Percentiles rank a stretch among this genome's conserved stretches.
Evolutionary conservation across 2,888 invertebrate genomes (phyloP).

Genomic region (Poecilobothrus nobilitatus): DNA sequence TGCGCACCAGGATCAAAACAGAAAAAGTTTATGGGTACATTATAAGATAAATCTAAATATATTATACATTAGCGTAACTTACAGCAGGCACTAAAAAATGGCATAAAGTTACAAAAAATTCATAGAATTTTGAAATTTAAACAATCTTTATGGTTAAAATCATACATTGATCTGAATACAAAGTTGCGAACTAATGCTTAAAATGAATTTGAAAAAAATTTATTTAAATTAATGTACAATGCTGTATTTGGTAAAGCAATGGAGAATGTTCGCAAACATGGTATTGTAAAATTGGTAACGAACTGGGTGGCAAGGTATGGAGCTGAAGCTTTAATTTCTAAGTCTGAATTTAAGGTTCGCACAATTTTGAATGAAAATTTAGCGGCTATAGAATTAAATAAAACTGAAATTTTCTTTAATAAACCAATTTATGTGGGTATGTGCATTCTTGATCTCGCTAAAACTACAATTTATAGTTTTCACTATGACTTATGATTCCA

Average conservation of each 20-base stretch:
- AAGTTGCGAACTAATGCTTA: constrained; percentile 8
- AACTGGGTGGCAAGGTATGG: constrained; percentile 31
- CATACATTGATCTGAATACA: constrained; percentile 19
- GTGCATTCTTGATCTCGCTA: constrained; percentile 37
- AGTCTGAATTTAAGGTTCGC: constrained; percentile 30
- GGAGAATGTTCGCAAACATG: constrained; percentile 18
- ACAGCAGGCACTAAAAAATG: constrained; percentile 18
- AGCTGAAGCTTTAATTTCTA: constrained; percentile 29
- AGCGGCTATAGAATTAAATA: constrained; percentile 32
- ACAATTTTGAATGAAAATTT: constrained; percentile 35
- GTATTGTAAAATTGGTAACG: constrained; percentile 40
- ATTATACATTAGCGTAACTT: constrained; percentile 35
- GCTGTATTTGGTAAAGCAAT: constrained; percentile 15
- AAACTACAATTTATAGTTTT: constrained; percentile 35
- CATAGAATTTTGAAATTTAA: constrained; percentile 31
- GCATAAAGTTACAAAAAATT: constrained; percentile 25
- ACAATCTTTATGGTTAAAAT: constrained; percentile 33
- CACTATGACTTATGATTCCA: constrained; percentile 32
- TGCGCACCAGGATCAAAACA: constrained; percentile 19
- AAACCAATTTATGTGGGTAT: constrained; percentile 40
- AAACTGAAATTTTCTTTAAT: constrained; percentile 28
- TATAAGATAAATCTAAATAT: constrained; percentile 28
- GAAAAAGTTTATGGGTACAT: constrained; percentile 27
- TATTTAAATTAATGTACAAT: constrained; percentile 8
- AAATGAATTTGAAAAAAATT: constrained; percentile 14